Conservation (phyloP, 2,888 invertebrate species). For the Nomada goodeniana region DNA sequence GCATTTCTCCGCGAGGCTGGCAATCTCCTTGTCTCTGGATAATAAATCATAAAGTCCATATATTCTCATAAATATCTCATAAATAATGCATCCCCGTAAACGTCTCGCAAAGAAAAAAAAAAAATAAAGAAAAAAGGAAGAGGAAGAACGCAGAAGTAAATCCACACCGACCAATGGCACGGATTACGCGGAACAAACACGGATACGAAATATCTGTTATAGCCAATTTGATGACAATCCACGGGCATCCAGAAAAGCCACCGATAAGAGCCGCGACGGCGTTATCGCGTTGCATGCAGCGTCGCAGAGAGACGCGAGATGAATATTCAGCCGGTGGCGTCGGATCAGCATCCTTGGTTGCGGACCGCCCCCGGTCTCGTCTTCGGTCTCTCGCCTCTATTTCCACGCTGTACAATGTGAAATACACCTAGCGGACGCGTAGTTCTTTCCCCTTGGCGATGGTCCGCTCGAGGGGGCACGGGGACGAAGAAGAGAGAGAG, state of each 20-base stretch:
- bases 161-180: too few species aligned
- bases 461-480: constrained; percentile 6
- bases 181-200: too few species aligned
- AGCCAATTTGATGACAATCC: constrained; percentile 37
- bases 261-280: constrained; percentile 57
- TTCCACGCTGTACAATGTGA: constrained; percentile 51
- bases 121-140: too few species aligned
- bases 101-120: too few species aligned
- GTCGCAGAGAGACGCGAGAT: constrained; percentile 69
- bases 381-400: constrained; percentile 31
- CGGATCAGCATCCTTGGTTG: constrained; percentile 39
- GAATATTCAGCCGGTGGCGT: constrained; percentile 71
- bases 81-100: too few species aligned
- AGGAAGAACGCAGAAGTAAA: too few species aligned
- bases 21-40: too few species aligned
- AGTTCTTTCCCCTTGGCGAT: constrained; percentile 9
- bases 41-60: too few species aligned
- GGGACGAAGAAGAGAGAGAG: constrained; percentile 12
- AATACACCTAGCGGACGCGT: constrained; percentile 30
- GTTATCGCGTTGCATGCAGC: constrained; percentile 66
- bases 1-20: too few species aligned
- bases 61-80: too few species aligned
- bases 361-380: background rate
- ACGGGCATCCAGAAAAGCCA: constrained; percentile 24
- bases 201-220: too few species aligned